Base-by-base conservation (phyloP, 2,888 invertebrate genomes). In the Aquatica leii region DNA sequence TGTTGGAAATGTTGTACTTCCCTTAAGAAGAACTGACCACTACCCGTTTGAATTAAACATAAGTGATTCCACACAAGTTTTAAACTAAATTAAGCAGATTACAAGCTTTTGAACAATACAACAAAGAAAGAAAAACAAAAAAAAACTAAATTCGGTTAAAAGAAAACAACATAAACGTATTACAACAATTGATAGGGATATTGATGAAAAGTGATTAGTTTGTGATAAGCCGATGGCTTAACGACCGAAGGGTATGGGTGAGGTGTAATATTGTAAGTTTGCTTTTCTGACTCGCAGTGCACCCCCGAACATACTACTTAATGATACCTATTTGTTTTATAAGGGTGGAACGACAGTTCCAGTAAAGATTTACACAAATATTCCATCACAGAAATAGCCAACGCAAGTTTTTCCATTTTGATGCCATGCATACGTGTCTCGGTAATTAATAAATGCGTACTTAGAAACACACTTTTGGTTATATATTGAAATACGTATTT, bases 181-280 rank as follows among this genome's bases (percentile, higher is more conserved):
- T 59, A 59, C 61, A 67, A 62, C 67, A 62, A 64, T 63, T 63
- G 71, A 68, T 68, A 63, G 63, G 62, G 65, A 68, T 73, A 73
- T 70, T 72, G 71, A 73, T 73, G 71, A 67, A 67, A 63, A 71
- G 71, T 70, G 71, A 72, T 73, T 73, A 73, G 68, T 67, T 66
- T 66, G 68, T 62, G 71, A 72, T 72, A 72, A 73, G 69, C 68
- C 66, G 66, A 68, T 70, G 68, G 68, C 58, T 63, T 63, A 63
- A 59, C 59, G 58, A 58, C 58, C 58, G 54, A 59, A 57, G 58
- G 53, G 63, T 58, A 43, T 49, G 54, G 40, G 58, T 31, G 49
- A 63, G 59, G 59, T 55, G 63, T 54, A 59, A 54, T 52, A 57
- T 49, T 48, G 51, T 37, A 59, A 59, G 64, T 64, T 64, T 64